Evolutionary conservation across 2,888 invertebrate genomes (phyloP).

Genomic region (Pyrrhosoma nymphula): DNA sequence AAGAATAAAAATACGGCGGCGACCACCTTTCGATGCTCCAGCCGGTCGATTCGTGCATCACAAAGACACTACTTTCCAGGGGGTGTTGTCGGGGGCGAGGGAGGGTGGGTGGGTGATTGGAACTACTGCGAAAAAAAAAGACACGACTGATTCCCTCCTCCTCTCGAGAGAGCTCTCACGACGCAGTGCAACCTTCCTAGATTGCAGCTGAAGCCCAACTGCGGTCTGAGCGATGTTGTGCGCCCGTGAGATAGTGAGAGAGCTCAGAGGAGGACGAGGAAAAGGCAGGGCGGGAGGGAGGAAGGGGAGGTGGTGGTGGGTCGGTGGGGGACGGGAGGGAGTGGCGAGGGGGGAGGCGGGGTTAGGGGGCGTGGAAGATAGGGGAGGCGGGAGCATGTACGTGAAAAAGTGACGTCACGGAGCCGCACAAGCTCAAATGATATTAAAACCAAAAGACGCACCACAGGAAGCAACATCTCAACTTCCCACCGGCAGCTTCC

Average conservation of each 20-base stretch:
- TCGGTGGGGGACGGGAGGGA: background rate
- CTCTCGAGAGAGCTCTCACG: background rate
- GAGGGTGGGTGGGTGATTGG: background rate
- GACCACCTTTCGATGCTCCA: too few relatives aligned
- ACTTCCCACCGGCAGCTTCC: too few relatives aligned
- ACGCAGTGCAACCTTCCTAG: slow-evolving; percentile 19
- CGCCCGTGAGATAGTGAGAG: background rate
- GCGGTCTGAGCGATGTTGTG: slow-evolving; percentile 45
- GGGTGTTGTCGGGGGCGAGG: background rate
- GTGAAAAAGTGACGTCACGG: background rate
- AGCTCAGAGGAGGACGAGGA: background rate
- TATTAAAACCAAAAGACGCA: background rate
- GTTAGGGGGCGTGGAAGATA: background rate
- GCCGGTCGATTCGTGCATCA: background rate
- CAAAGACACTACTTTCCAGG: background rate
- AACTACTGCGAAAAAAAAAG: background rate
- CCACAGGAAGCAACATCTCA: too few relatives aligned
- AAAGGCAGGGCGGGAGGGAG: background rate
- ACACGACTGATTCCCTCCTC: background rate
- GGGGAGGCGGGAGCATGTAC: background rate
- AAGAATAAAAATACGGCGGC: too few relatives aligned
- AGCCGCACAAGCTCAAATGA: background rate
- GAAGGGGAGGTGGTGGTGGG: too few relatives aligned
- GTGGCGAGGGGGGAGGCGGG: background rate
- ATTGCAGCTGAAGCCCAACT: slow-evolving; percentile 62